Percentiles rank a stretch among this genome's conserved stretches.
Evolutionary conservation across 2,113 vertebrate species (phyloP).

Genomic region (Neopipo cinnamomea): DNA sequence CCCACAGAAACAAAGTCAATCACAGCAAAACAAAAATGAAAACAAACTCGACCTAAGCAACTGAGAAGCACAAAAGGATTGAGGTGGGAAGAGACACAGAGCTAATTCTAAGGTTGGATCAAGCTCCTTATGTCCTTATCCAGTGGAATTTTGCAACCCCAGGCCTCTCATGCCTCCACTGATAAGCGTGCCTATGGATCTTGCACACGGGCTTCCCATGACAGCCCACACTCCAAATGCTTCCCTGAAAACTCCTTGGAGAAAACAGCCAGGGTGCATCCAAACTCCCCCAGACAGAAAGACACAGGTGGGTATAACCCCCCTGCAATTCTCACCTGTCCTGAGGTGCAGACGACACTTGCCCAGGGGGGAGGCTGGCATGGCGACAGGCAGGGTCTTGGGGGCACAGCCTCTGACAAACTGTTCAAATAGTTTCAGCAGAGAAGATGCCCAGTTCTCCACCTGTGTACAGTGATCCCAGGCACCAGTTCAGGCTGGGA

Average conservation of each 20-base stretch:
- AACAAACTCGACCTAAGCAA: neutral
- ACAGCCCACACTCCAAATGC: neutral
- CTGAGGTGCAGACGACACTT: neutral
- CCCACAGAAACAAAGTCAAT: neutral
- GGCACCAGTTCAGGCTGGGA: neutral
- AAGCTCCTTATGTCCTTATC: neutral
- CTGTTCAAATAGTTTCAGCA: neutral
- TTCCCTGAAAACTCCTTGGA: neutral
- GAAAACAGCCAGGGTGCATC: neutral
- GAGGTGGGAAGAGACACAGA: neutral
- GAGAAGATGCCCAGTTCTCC: neutral
- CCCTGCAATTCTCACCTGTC: neutral
- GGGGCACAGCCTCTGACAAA: neutral
- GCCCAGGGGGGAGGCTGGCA: neutral
- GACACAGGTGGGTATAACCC: neutral
- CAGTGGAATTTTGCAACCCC: neutral
- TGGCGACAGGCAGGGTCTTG: neutral
- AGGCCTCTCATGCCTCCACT: neutral
- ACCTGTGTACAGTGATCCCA: neutral
- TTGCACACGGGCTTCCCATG: rapidly evolving
- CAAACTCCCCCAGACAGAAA: neutral
- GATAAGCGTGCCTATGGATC: neutral
- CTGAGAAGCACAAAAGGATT: neutral
- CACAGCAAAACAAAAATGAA: neutral
- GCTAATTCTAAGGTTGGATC: neutral